phyloP scores from a whole-genome alignment of 2,113 vertebrate species.

The Colaptes auratus region DNA sequence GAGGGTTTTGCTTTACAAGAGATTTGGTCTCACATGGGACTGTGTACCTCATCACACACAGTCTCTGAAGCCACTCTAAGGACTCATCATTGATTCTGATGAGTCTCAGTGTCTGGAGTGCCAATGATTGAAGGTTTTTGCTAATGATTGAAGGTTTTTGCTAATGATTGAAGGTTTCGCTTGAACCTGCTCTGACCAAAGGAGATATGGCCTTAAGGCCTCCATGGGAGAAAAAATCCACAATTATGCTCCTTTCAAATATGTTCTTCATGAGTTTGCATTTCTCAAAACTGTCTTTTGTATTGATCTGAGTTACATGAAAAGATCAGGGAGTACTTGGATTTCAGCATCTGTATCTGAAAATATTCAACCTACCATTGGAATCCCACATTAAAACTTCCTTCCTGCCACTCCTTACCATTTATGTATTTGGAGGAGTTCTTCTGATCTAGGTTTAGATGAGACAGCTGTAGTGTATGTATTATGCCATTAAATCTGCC shows the following conservation, averaged over 20 bases:
- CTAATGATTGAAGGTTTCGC: too few relatives aligned
- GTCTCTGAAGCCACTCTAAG: background rate
- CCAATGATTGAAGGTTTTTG: too few relatives aligned
- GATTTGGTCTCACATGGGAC: background rate
- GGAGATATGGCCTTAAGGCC: background rate
- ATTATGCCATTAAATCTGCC: background rate
- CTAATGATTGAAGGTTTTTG: too few relatives aligned
- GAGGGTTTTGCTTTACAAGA: background rate
- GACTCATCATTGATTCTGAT: background rate
- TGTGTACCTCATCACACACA: background rate
- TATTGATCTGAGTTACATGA: background rate
- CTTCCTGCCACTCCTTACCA: background rate
- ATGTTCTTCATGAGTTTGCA: background rate
- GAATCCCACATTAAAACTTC: background rate
- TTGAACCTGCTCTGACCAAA: background rate
- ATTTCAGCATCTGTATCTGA: background rate
- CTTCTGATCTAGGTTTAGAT: background rate
- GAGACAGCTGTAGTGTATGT: background rate
- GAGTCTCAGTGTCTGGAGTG: background rate
- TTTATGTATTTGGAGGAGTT: background rate
- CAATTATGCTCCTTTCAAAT: background rate
- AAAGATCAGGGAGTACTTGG: background rate
- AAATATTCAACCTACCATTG: background rate
- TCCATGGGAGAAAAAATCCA: background rate
- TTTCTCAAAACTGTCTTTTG: background rate